Evolutionary conservation across 2,113 vertebrate genomes (phyloP), one percentile per base, ranked within the genome.

Genomic region (Paramormyrops kingsleyae): DNA sequence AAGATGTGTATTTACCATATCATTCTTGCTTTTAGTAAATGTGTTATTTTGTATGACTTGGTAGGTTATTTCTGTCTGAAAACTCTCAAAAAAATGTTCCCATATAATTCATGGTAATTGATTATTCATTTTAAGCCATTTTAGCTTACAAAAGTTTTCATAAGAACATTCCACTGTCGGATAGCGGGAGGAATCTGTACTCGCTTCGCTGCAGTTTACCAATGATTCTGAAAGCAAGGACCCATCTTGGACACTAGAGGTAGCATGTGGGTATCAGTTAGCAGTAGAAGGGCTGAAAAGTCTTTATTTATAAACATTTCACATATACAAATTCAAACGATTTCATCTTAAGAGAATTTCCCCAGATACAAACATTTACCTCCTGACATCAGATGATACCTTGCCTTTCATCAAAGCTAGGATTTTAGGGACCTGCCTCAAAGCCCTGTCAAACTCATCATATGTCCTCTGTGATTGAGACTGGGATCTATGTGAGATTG

Each of bases 221-320:
- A 70, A 62, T 62, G n/a, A 70, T 70, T 31, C 62, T 31, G 10
- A 31, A 70, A 70, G 62, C 62, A 62, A 70, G 27, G 62, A 31
- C 10, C n/a, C n/a, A 70, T 70, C 62, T 4, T 31, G 10, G 62
- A 70, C 62, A 12, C n/a, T 31, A 70, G 10, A 70, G 24, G 42
- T 15, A 86, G 2, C 27, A 35, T 15, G 5, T 35, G 85, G 5
- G 31, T 27, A 87, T 13, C 47, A 44, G 13, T 44, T 47, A 88
- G 39, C 49, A n/a, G 53, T 42, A 84, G 24, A 85, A 44, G 50
- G 31, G 66, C 85, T 87, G 62, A 89, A 49, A 77, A 89, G 13
- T 94, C 90, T 95, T 95, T 95, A 95, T 95, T 95, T 47, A 95
- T 91, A 94, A 95, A 95, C 92, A 92, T 94, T 92, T 95, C 87